Percentiles rank a stretch among this genome's conserved stretches.
These are phyloP conservation scores for Reticulitermes lucifugus DNA, from an alignment of 2,888 invertebrate species.

Conservation along the genomic window DNA sequence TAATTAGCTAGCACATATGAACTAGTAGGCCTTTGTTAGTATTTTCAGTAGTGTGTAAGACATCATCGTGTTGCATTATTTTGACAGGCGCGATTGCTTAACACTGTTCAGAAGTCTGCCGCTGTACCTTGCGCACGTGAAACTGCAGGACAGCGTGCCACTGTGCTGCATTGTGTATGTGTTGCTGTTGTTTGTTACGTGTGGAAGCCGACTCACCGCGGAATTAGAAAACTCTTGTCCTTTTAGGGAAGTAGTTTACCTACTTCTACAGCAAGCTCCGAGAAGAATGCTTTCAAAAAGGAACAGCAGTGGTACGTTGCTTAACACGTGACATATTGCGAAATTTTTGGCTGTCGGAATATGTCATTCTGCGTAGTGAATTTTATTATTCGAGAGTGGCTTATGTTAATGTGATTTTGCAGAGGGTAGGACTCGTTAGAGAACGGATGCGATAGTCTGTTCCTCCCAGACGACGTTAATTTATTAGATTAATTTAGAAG, in stretches of 20 bases:
- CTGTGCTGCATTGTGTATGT: slow-evolving; percentile 13
- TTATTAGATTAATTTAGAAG: no score
- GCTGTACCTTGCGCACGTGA: neutral
- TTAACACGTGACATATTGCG: slow-evolving; percentile 12
- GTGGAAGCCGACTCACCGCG: slow-evolving; percentile 22
- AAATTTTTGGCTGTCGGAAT: slow-evolving; percentile 29
- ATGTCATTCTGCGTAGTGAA: slow-evolving; percentile 16
- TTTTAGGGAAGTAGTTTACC: slow-evolving; percentile 41
- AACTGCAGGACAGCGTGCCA: slow-evolving; percentile 1
- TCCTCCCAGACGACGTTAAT: no score
- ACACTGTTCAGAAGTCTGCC: neutral
- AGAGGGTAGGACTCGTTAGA: no score
- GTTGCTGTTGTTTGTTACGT: slow-evolving; percentile 22
- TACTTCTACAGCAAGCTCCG: neutral
- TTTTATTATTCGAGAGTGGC: neutral
- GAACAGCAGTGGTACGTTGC: slow-evolving; percentile 14
- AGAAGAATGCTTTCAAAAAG: slow-evolving; percentile 36
- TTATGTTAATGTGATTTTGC: neutral
- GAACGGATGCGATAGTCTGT: no score
- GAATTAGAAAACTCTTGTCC: slow-evolving; percentile 41
- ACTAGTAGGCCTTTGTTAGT: no score
- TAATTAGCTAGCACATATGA: no score
- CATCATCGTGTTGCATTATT: no score
- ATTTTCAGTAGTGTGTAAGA: no score
- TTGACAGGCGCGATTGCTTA: no score